Conservation (phyloP, 2,888 invertebrate genomes). For the Colletes collaris region DNA sequence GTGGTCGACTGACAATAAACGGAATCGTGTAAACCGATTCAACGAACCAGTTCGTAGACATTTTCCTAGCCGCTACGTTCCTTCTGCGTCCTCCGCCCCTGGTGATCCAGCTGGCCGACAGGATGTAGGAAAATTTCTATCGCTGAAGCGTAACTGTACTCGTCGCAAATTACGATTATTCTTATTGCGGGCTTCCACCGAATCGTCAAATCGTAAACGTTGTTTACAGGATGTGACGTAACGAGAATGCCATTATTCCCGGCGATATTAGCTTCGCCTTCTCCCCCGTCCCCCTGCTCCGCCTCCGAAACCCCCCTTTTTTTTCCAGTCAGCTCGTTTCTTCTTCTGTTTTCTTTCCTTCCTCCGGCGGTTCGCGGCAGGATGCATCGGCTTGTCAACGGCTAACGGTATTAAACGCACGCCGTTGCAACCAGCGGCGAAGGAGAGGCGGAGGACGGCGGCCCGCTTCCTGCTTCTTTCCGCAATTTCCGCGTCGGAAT, state of each 20-base stretch:
- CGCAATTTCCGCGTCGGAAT: conserved; percentile 60
- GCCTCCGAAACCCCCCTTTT: neutral
- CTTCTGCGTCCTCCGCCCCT: no score
- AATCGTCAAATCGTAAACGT: conserved; percentile 59
- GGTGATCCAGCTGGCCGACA: conserved; percentile 3
- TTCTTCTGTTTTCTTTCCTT: conserved; percentile 12
- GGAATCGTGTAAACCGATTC: neutral
- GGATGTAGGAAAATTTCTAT: conserved; percentile 50
- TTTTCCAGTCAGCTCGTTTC: neutral
- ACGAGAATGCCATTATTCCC: conserved; percentile 52
- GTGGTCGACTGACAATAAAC: no score
- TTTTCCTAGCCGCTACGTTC: neutral
- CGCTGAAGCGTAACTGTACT: conserved; percentile 48
- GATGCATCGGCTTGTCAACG: conserved; percentile 59
- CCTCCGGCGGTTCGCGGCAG: conserved; percentile 33
- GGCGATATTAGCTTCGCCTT: conserved; percentile 37
- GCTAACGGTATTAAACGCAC: conserved; percentile 49
- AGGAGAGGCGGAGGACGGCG: conserved; percentile 24
- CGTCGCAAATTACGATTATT: conserved; percentile 59
- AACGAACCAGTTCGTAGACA: conserved; percentile 3
- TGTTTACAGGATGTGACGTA: conserved; percentile 60
- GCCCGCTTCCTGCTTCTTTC: conserved; percentile 56
- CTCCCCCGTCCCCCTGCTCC: neutral
- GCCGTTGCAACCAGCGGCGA: conserved; percentile 14
- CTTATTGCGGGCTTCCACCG: conserved; percentile 35